A percentile compares a stretch with the other conserved stretches of the same genome.
phyloP scores from a whole-genome alignment of 2,113 vertebrate genomes.

The Ptychochromis oligacanthus region DNA sequence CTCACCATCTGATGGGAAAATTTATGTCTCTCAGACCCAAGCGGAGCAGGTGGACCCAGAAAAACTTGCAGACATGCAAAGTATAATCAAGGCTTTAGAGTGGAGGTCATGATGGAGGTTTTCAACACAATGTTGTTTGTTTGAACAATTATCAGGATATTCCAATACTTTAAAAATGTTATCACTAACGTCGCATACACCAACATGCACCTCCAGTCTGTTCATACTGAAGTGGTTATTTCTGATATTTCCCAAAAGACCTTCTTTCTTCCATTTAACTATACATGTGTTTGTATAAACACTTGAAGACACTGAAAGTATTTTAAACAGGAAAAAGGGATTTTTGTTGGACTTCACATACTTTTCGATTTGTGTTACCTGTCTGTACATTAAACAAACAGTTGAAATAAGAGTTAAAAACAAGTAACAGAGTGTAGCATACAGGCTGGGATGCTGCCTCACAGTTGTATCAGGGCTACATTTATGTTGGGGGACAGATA shows the following conservation, averaged over 20 bases:
- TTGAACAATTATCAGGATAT: constrained; percentile 10
- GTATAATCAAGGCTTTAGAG: not conserved
- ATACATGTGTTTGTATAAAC: not conserved
- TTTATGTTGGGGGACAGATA: not conserved
- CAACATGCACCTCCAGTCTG: not conserved
- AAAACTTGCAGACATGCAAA: too few species aligned
- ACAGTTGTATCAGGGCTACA: too few species aligned
- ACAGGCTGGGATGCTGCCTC: not conserved
- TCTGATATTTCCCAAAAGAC: not conserved
- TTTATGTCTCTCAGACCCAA: too few species aligned
- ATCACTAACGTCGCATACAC: not conserved
- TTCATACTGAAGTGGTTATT: not conserved
- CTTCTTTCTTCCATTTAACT: not conserved
- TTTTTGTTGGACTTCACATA: not conserved
- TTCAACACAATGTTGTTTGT: constrained; percentile 4
- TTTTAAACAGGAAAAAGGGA: not conserved
- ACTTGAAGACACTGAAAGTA: not conserved
- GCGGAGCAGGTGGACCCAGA: too few species aligned
- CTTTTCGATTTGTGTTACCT: too few species aligned
- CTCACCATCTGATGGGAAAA: too few species aligned
- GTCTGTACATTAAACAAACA: not conserved
- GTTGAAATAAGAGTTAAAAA: not conserved
- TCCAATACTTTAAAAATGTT: not conserved
- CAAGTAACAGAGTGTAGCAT: not conserved
- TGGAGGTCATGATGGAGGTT: not conserved